phyloP scores from a whole-genome alignment of 2,113 vertebrate species.

The Dromiciops gliroides region DNA sequence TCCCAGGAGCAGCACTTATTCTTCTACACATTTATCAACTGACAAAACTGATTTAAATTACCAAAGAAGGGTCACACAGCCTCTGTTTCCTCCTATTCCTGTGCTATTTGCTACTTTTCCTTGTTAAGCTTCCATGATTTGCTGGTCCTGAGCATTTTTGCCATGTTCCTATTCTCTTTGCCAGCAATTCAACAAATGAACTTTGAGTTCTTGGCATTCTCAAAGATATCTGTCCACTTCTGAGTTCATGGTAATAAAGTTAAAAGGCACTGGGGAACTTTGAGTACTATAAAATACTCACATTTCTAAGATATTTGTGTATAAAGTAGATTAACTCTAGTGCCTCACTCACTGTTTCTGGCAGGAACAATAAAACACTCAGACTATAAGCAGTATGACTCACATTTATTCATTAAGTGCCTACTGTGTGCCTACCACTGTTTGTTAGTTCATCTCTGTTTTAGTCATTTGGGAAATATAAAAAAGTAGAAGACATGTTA shows the following conservation, averaged over 20 bases:
- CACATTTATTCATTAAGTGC: not conserved
- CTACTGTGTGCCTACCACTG: not conserved
- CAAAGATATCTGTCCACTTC: not conserved
- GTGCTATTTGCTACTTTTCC: not conserved
- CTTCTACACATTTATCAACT: not conserved
- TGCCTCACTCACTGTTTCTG: not conserved
- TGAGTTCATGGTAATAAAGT: not conserved
- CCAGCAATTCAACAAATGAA: slow-evolving; percentile 21
- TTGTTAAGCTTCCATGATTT: not conserved
- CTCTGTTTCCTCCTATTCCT: slow-evolving; percentile 37
- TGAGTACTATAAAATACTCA: not conserved
- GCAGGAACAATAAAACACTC: not conserved
- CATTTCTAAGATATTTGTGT: not conserved
- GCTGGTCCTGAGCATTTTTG: not conserved
- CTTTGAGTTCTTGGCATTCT: slow-evolving; percentile 9
- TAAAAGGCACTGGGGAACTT: not conserved
- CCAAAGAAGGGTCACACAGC: not conserved
- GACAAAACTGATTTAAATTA: not conserved
- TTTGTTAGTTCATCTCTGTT: not conserved
- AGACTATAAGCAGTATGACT: not conserved
- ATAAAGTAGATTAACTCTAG: not conserved
- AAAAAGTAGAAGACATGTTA: not conserved
- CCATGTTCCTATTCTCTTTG: slow-evolving; percentile 16
- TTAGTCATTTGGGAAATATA: not conserved
- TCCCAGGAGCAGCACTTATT: not conserved